Evolutionary conservation across 2,797 vertebrate genomes (phyloP).

Genomic region (Streptopelia turtur): DNA sequence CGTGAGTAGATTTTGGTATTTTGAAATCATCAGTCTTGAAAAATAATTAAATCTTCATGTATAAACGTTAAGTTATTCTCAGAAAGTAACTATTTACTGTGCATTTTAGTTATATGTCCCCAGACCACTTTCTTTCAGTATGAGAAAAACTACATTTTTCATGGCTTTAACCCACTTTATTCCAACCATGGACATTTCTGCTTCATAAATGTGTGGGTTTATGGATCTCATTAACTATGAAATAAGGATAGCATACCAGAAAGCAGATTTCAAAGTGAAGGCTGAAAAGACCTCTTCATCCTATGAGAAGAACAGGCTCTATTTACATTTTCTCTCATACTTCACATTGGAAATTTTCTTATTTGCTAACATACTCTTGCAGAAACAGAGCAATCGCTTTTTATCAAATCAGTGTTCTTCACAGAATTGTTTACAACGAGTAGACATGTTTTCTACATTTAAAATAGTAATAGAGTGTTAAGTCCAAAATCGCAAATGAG

Average conservation of each 20-base stretch:
- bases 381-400: background rate
- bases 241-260: background rate
- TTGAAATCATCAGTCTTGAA: background rate
- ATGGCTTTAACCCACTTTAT: constrained; percentile 37
- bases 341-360: background rate
- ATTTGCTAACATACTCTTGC: background rate
- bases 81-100: constrained; percentile 1
- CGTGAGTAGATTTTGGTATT: background rate
- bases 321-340: background rate
- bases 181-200: background rate
- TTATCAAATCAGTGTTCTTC: background rate
- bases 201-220: background rate
- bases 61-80: constrained; percentile 23
- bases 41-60: constrained; percentile 53
- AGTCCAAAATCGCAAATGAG: background rate
- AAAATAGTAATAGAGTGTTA: background rate
- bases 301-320: background rate
- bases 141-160: constrained; percentile 9
- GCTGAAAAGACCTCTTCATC: background rate
- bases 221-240: constrained; percentile 23
- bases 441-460: background rate
- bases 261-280: constrained; percentile 21
- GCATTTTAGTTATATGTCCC: background rate
- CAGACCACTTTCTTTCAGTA: constrained; percentile 22
- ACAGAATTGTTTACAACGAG: background rate